Conservation (phyloP, 2,888 invertebrate species). For the Heliconius hortense region DNA sequence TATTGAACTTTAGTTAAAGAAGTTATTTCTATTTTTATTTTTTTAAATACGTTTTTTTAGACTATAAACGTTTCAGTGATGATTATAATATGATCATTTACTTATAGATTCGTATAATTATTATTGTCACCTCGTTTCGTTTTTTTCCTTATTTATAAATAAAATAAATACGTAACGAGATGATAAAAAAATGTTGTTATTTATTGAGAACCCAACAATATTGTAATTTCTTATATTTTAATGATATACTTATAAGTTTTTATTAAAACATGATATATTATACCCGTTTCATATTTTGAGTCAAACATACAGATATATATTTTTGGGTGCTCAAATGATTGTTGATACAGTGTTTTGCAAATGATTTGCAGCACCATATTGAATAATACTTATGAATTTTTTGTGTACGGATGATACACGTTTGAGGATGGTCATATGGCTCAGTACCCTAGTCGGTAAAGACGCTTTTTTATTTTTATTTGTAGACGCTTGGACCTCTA, state of each 20-base stretch:
- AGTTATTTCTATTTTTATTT: neutral
- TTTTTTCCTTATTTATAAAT: neutral
- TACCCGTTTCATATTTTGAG: neutral
- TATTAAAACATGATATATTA: neutral
- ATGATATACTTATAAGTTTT: neutral
- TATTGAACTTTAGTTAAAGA: neutral
- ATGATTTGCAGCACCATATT: constrained; percentile 21
- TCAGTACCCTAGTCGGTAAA: constrained; percentile 52
- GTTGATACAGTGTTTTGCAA: constrained; percentile 32
- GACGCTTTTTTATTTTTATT: constrained; percentile 67
- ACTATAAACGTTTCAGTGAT: neutral
- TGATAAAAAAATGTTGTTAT: constrained; percentile 11
- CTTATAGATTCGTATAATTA: constrained; percentile 26
- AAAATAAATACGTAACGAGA: neutral
- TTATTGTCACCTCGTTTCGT: constrained; percentile 20
- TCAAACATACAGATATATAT: constrained; percentile 4
- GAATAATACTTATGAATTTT: constrained; percentile 29
- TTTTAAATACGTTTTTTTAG: neutral
- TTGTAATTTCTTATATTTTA: neutral
- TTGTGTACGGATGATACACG: constrained; percentile 41
- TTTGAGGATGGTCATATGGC: constrained; percentile 47
- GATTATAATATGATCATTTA: neutral
- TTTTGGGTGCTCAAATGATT: constrained; percentile 25
- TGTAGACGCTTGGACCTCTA: constrained; percentile 67
- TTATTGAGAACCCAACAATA: constrained; percentile 17